These are phyloP conservation scores for Euzophera pinguis DNA, from an alignment of 2,888 invertebrate species.

Conservation along the genomic window DNA sequence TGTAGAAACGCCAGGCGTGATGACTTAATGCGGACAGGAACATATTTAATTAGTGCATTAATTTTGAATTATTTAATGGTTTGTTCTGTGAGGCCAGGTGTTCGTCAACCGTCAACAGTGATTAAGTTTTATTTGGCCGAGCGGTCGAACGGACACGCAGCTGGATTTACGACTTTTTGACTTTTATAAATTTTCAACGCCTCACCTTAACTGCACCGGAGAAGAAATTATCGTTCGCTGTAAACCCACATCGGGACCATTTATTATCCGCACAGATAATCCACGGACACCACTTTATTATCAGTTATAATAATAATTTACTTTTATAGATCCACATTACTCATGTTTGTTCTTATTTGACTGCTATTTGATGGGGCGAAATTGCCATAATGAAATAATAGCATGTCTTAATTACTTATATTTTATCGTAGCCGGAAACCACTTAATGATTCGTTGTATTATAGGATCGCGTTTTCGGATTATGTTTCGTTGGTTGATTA, in stretches of 20 bases:
- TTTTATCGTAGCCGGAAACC: slow-evolving; percentile 38
- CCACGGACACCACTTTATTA: slow-evolving; percentile 75
- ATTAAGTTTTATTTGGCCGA: slow-evolving; percentile 70
- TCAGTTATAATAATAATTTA: slow-evolving; percentile 78
- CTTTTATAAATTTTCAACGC: slow-evolving; percentile 71
- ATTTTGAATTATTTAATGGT: slow-evolving; percentile 71
- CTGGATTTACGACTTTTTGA: slow-evolving; percentile 70
- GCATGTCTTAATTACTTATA: slow-evolving; percentile 49
- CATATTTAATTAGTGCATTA: slow-evolving; percentile 76
- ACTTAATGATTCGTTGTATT: slow-evolving; percentile 47
- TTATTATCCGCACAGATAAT: slow-evolving; percentile 73
- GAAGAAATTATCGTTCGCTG: slow-evolving; percentile 65
- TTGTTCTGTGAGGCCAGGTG: slow-evolving; percentile 59
- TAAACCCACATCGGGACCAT: slow-evolving; percentile 62
- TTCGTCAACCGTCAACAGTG: slow-evolving; percentile 75
- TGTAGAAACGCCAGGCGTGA: slow-evolving; percentile 60
- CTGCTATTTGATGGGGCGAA: slow-evolving; percentile 63
- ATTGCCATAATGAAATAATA: slow-evolving; percentile 69
- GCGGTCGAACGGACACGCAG: slow-evolving; percentile 38
- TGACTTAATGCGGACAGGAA: slow-evolving; percentile 70
- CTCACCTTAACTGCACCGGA: slow-evolving; percentile 67
- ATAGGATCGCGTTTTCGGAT: slow-evolving; percentile 45
- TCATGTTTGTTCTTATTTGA: slow-evolving; percentile 77
- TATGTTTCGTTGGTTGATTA: slow-evolving; percentile 51
- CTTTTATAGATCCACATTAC: slow-evolving; percentile 76